Conservation (phyloP, 2,113 vertebrate species). For the Emberiza fucata region DNA sequence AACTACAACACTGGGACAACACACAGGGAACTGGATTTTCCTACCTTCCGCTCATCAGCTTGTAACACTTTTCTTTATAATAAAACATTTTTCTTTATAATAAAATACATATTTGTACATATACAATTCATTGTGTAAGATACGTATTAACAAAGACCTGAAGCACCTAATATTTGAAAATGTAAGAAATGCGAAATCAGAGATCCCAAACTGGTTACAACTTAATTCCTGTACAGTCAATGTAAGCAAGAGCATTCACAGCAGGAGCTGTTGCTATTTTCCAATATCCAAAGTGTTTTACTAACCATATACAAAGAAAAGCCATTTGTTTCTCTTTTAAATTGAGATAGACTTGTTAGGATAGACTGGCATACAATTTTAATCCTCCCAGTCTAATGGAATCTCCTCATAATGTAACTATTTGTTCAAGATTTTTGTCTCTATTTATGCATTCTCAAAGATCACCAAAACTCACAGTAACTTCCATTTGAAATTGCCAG, state of each 20-base stretch:
- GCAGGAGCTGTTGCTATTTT: neutral
- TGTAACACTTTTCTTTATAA: neutral
- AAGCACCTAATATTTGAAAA: neutral
- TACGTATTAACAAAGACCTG: neutral
- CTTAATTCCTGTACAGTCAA: neutral
- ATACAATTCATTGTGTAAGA: neutral
- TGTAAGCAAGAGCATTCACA: neutral
- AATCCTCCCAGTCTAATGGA: conserved; percentile 14
- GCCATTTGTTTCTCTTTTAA: conserved; percentile 30
- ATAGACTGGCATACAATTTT: conserved; percentile 18
- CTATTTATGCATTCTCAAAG: conserved; percentile 3
- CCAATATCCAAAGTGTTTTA: neutral
- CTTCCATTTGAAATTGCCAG: neutral
- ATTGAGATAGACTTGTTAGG: neutral
- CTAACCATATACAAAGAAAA: conserved; percentile 24
- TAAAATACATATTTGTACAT: neutral
- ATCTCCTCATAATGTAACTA: conserved; percentile 8
- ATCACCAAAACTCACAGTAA: neutral
- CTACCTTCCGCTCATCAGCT: neutral
- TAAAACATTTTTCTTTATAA: neutral
- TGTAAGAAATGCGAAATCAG: neutral
- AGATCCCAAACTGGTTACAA: neutral
- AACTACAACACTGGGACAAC: neutral
- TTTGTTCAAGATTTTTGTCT: conserved; percentile 19
- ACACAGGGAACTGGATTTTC: neutral